Percentiles rank a stretch among this genome's conserved stretches.
phyloP scores from a whole-genome alignment of 2,888 invertebrate species.

The Spialia ferax region DNA sequence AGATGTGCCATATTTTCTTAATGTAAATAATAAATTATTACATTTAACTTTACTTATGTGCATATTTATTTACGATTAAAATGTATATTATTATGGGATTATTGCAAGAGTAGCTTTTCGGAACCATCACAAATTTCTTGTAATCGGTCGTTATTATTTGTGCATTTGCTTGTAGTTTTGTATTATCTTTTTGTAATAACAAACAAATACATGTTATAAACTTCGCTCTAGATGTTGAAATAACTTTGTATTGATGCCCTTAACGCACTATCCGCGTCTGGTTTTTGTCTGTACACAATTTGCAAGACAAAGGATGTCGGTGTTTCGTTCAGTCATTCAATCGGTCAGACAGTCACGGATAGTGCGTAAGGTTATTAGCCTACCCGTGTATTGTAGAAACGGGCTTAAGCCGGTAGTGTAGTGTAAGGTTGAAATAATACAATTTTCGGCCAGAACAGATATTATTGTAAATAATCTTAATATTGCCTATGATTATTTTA shows the following conservation, averaged over 20 bases:
- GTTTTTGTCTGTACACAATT: neutral
- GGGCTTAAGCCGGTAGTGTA: conserved; percentile 34
- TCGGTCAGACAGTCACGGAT: conserved; percentile 17
- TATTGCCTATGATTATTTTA: conserved; percentile 42
- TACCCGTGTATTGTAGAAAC: conserved; percentile 29
- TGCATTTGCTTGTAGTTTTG: conserved; percentile 83
- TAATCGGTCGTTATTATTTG: conserved; percentile 73
- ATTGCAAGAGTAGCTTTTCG: conserved; percentile 59
- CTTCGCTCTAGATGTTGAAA: conserved; percentile 31
- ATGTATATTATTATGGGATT: conserved; percentile 55
- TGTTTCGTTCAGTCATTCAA: neutral
- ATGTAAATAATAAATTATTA: conserved; percentile 83
- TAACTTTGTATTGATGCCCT: conserved; percentile 33
- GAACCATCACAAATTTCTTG: conserved; percentile 70
- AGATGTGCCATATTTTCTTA: conserved; percentile 86
- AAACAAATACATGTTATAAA: conserved; percentile 28
- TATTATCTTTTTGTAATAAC: conserved; percentile 49
- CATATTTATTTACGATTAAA: conserved; percentile 82
- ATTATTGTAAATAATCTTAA: conserved; percentile 51
- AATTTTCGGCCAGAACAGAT: conserved; percentile 51
- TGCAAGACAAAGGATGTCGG: neutral
- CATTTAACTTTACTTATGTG: conserved; percentile 72
- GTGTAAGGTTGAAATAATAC: conserved; percentile 48
- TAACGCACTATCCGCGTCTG: conserved; percentile 30
- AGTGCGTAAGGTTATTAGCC: conserved; percentile 27